Base-by-base conservation (phyloP, 2,113 vertebrate genomes). In the Cricetomys ansorgei region DNA sequence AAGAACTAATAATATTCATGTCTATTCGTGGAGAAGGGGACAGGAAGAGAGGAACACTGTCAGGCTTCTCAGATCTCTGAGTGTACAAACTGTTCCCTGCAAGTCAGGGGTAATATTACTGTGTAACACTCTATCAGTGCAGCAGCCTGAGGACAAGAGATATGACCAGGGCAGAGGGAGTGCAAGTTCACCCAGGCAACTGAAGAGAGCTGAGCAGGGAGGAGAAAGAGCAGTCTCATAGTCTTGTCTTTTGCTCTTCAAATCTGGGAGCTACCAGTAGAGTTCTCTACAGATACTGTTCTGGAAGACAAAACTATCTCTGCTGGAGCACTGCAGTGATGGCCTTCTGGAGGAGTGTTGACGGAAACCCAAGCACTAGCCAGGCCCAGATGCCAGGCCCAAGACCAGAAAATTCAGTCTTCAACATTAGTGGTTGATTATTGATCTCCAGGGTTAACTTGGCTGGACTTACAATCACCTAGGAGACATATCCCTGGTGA, bases 101-200 rank as follows among this genome's bases (percentile, higher is more conserved):
- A 43, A 2, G 29, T 31, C 13, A 15, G 3, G 29, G 40, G 9
- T 77, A 73, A 37, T 23, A 13, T 4, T 40, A 13, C 5, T 40
- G 0, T 3, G 69, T 9, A 23, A 55, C 5, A 10, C 0, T 0
- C 4, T 4, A n/a, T 40, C 13, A n/a, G 34, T 17, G 10, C 15
- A 16, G 34, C 0, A 1, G 31, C 25, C 48, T 1, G 5, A 89
- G 25, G 45, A 9, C 19, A 64, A 17, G 15, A 43, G 25, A 80
- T 37, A 34, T 48, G 23, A 9, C 40, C 25, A 19, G 59, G 34
- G 16, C 1, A 1, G 88, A 13, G 37, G n/a, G 7, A 7, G 27
- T 16, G 15, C 2, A 12, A 48, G 17, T 37, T 43, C 11, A 9
- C 40, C 1, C 25, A 19, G 34, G 34, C 0, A 25, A 19, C 43